phyloP scores from a whole-genome alignment of 2,888 invertebrate species.

The Dryobotodes eremita region DNA sequence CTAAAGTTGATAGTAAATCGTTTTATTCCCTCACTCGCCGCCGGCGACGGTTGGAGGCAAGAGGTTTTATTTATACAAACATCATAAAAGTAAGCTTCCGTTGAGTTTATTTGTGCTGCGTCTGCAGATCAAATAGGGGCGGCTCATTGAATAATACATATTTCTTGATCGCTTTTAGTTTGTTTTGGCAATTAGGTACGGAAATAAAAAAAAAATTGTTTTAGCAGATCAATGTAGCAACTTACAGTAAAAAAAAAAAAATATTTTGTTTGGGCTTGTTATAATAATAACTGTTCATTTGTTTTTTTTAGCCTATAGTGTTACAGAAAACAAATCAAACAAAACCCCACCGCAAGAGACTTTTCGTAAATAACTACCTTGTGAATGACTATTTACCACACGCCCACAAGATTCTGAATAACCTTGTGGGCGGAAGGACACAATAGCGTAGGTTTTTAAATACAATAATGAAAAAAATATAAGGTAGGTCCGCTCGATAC shows the following conservation, averaged over 20 bases:
- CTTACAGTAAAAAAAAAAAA: no score
- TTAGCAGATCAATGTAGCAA: background rate
- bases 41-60: background rate
- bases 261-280: background rate
- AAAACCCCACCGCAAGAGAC: background rate
- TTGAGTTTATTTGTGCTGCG: constrained; percentile 15
- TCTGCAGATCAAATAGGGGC: background rate
- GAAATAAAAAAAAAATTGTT: background rate
- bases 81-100: constrained; percentile 34
- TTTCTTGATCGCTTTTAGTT: constrained; percentile 5
- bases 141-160: background rate
- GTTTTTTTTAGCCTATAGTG: background rate
- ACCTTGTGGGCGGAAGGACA: background rate
- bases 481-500: background rate
- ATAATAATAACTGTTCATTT: background rate
- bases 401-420: background rate
- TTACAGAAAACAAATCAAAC: background rate
- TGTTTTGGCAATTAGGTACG: background rate
- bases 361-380: no score
- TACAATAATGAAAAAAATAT: background rate
- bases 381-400: background rate
- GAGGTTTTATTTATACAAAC: constrained; percentile 31
- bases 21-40: constrained; percentile 12
- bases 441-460: background rate
- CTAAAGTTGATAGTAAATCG: constrained; percentile 28